Conservation (phyloP, 1,140 invertebrate species). For the Ips typographus region DNA sequence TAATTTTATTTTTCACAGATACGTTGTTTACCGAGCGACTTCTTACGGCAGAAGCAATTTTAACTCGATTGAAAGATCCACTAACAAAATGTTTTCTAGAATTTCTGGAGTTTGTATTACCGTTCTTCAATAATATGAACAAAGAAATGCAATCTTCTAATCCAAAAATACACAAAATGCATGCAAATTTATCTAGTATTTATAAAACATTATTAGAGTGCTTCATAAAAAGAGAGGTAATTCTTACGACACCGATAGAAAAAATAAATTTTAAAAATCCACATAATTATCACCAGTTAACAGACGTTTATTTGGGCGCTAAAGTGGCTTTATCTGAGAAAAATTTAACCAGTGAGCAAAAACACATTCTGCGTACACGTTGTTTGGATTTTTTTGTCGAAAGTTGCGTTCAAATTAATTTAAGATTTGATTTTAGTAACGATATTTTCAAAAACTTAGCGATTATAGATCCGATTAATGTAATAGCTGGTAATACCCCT, state of each 20-base stretch:
- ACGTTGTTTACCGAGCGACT: background rate
- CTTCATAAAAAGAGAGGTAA: background rate
- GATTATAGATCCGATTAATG: too few species aligned
- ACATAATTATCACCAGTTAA: background rate
- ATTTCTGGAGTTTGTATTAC: slow-evolving; percentile 2
- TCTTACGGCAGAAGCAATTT: background rate
- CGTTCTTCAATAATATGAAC: background rate
- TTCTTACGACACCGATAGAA: background rate
- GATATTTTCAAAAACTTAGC: too few species aligned
- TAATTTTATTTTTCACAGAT: slow-evolving; percentile 3
- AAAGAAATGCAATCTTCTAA: background rate
- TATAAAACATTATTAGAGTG: background rate
- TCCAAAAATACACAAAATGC: background rate
- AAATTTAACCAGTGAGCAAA: background rate
- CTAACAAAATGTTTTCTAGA: background rate
- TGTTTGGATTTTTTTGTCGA: too few species aligned
- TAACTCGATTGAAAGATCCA: background rate
- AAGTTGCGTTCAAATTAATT: too few species aligned
- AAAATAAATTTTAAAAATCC: background rate
- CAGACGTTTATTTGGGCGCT: background rate
- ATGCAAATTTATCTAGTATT: background rate
- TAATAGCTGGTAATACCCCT: too few species aligned
- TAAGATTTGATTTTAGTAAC: too few species aligned
- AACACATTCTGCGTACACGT: background rate
- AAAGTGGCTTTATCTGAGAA: background rate